A percentile compares a stretch with the other conserved stretches of the same genome.
phyloP scores from a whole-genome alignment of 37 sponge, comb jelly and placozoan genomes.

The Bolinopsis microptera region DNA sequence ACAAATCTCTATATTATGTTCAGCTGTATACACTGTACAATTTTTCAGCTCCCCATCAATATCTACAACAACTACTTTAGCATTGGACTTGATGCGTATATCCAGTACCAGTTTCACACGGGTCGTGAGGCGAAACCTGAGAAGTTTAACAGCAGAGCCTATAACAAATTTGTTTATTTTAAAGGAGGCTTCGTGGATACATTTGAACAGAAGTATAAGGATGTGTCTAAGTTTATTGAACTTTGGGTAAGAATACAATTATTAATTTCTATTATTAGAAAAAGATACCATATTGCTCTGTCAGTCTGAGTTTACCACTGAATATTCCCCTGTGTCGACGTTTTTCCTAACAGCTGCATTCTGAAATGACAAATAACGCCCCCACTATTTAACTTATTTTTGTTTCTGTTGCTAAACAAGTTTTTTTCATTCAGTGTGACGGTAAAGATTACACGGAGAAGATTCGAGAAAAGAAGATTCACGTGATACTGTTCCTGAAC shows the following conservation, averaged over 20 bases:
- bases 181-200: constrained; percentile 61
- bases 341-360: too few species aligned
- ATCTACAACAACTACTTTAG: constrained; percentile 36
- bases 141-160: constrained; percentile 62
- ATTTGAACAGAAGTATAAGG: constrained; percentile 61
- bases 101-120: constrained; percentile 60
- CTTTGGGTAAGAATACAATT: constrained; percentile 9
- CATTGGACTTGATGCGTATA: constrained; percentile 50
- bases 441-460: constrained; percentile 63
- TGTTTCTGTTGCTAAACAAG: neutral
- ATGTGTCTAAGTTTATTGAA: constrained; percentile 42
- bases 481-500: constrained; percentile 45
- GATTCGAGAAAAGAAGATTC: constrained; percentile 59
- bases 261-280: too few species aligned
- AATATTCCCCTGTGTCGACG: too few species aligned
- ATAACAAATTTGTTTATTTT: constrained; percentile 62
- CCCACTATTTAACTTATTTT: too few species aligned
- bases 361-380: too few species aligned
- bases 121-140: constrained; percentile 56
- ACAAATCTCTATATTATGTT: too few species aligned
- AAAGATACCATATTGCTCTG: too few species aligned
- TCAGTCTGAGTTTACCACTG: too few species aligned
- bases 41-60: constrained; percentile 44
- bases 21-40: too few species aligned
- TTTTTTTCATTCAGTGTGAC: constrained; percentile 51